Evolutionary conservation across 2,113 vertebrate species (phyloP), one percentile per base, ranked within the genome.

Genomic region (Stomatorhinus ivindoensis): DNA sequence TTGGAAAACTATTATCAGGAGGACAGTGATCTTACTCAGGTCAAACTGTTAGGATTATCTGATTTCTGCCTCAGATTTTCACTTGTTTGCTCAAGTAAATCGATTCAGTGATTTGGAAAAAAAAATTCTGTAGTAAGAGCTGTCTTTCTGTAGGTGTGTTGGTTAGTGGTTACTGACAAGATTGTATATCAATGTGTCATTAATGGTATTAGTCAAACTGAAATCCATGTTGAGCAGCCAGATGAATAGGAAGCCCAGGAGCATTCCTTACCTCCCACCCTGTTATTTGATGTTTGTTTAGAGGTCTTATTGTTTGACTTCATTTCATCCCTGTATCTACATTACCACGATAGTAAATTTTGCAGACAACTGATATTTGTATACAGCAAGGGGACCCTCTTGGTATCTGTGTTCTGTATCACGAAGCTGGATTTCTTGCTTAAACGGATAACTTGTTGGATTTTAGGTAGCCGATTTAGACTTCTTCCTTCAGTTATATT

Each of bases 1-100:
- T 92, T 94, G 91, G 93, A 90, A 89, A 46, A 46, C 51, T 17
- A 3, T 19, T 27, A 55, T 61, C 87, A 69, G 87, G 47, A 86
- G 50, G 35, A 44, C 53, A 51, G 9, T 48, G 61, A 73, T 76
- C 61, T 88, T 69, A 69, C n/a, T 88, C 73, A 17, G 69, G 69
- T 3, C 35, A 42, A 19, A 1, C 82, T 46, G 2, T 47, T 19
- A 47, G 44, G 44, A 47, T 44, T 6, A 13, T 19, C 2, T n/a
- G 10, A 31, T 69, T 31, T 13, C n/a, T 27, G 8, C 3, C 27
- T 15, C 10, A 76, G 73, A 39, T 76, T 27, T 69, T 69, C 19
- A n/a, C 17, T 84, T 46, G 42, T 1, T 84, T 47, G 44, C 82
- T 47, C 82, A 24, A 24, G 39, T 35, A 39, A 39, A 5, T 27